A percentile compares a stretch with the other conserved stretches of the same genome.
These are phyloP conservation scores for Dastarcus helophoroides DNA, from an alignment of 2,888 invertebrate species.

Conservation along the genomic window DNA sequence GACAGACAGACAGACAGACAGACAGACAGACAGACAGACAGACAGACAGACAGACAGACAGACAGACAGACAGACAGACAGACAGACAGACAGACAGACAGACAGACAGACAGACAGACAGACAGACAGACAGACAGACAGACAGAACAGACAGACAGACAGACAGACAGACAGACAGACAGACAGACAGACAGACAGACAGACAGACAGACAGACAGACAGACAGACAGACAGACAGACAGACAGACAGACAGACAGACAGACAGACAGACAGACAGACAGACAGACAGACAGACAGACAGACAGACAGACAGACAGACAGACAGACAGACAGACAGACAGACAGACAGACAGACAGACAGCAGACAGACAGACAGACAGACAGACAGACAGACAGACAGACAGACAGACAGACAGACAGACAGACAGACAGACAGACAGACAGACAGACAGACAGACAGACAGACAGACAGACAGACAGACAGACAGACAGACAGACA, in stretches of 20 bases:
- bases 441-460: slow-evolving; percentile 9
- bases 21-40: slow-evolving; percentile 1
- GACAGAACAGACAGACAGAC: slow-evolving; percentile 1
- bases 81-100: background rate
- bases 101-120: slow-evolving; percentile 2
- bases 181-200: slow-evolving; percentile 1
- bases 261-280: background rate
- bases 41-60: background rate
- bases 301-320: slow-evolving; percentile 5
- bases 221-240: background rate
- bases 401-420: slow-evolving; percentile 4
- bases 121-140: slow-evolving; percentile 2
- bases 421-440: slow-evolving; percentile 9
- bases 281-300: slow-evolving; percentile 8
- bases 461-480: slow-evolving; percentile 10
- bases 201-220: slow-evolving; percentile 2
- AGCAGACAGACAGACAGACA: slow-evolving; percentile 9
- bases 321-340: slow-evolving; percentile 7
- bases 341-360: slow-evolving; percentile 7
- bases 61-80: background rate
- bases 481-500: slow-evolving; percentile 9
- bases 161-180: slow-evolving; percentile 2
- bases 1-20: background rate
- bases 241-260: background rate
- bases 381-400: slow-evolving; percentile 10